These are phyloP conservation scores for Caenorhabditis afra DNA, from an alignment of 2,888 invertebrate genomes.

Conservation along the genomic window DNA sequence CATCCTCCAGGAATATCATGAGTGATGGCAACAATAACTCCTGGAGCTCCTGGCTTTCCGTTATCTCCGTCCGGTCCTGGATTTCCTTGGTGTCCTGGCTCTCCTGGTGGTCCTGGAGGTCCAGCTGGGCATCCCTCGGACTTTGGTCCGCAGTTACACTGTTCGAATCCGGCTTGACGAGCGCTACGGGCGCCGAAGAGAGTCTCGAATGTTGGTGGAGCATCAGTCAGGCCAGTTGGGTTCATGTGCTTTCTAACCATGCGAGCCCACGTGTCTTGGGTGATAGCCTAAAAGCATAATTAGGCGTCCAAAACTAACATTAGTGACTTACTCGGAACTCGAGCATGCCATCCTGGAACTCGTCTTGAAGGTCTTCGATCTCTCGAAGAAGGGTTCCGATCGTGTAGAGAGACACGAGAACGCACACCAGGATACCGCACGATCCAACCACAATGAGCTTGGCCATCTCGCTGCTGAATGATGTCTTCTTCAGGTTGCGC, in stretches of 20 bases:
- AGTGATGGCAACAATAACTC: constrained; percentile 69
- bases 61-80: constrained; percentile 69
- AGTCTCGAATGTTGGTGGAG: constrained; percentile 68
- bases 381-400: constrained; percentile 62
- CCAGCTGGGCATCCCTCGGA: constrained; percentile 72
- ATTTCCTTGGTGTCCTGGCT: constrained; percentile 65
- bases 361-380: constrained; percentile 64
- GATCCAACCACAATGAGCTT: constrained; percentile 67
- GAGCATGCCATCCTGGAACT: constrained; percentile 67
- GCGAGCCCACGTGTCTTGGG: constrained; percentile 70
- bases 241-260: constrained; percentile 67
- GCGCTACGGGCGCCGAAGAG: constrained; percentile 68
- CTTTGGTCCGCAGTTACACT: constrained; percentile 72
- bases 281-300: constrained; percentile 54
- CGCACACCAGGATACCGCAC: constrained; percentile 59
- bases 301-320: background rate
- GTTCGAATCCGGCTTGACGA: constrained; percentile 66
- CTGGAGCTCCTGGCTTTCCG: constrained; percentile 70
- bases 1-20: constrained; percentile 74
- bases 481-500: constrained; percentile 1
- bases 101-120: constrained; percentile 73
- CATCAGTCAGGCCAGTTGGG: constrained; percentile 62
- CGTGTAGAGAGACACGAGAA: constrained; percentile 60
- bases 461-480: constrained; percentile 62
- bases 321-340: constrained; percentile 65